Evolutionary conservation across 2,113 vertebrate species (phyloP), one percentile per base, ranked within the genome.

Genomic region (Oryzias woworae): DNA sequence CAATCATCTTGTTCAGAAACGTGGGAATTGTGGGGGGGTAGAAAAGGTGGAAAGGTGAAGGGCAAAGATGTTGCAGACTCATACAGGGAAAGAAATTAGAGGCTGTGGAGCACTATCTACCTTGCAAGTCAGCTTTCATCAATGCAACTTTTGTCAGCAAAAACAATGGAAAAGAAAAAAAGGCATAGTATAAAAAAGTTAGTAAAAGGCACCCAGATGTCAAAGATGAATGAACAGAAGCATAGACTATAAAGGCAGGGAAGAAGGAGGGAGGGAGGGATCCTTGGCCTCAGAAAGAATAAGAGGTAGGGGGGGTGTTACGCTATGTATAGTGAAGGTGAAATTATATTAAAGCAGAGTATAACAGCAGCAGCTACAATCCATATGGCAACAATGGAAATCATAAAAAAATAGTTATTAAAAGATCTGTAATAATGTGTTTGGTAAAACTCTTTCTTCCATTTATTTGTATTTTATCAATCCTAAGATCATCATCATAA

Each of bases 71-170:
- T 74, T 71, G 51, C 60, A 77, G 62, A 81, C 71, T 78, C 74
- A 80, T 43, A 61, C 24, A 10, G 16, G 63, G 66, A 74, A 67
- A 62, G 78, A 90, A 91, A 86, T 91, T 93, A 94, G 91, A 94
- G 93, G 94, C 93, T 94, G 92, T 87, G 88, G 90, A 90, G 90
- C 89, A 89, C 95, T 94, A 94, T 98, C 95, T 97, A 97, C 95
- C 96, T 97, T 97, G 95, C 93, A 97, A 95, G 94, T 97, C 96
- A 96, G 96, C 95, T 96, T 96, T 97, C 95, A 95, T 97, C 96
- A 98, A 95, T 95, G 95, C 93, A 95, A 97, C 96, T 95, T 91
- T 96, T 96, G 95, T 93, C 93, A 90, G 94, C 95, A 93, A 96
- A 20, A 95, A 94, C 84, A 86, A 93, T 85, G 83, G 90, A 93